Conservation (phyloP, 2,797 vertebrate species). For the Cossypha dichroa region DNA sequence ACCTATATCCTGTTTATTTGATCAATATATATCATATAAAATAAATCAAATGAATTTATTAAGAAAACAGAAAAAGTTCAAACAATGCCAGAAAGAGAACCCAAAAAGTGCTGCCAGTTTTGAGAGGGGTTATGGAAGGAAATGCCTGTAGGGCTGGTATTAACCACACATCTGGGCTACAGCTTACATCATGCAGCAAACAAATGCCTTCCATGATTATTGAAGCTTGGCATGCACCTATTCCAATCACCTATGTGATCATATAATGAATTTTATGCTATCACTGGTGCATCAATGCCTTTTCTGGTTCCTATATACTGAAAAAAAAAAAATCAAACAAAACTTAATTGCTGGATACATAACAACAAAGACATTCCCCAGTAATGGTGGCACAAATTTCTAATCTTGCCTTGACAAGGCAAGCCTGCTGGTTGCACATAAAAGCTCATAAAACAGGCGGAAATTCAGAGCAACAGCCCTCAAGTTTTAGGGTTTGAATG, state of each 20-base stretch:
- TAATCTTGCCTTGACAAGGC: background rate
- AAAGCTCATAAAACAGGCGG: background rate
- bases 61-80: background rate
- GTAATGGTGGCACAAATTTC: background rate
- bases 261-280: background rate
- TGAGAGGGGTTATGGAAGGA: background rate
- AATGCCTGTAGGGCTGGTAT: background rate
- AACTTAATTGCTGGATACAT: background rate
- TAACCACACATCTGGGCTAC: background rate
- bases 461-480: background rate
- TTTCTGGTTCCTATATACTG: background rate
- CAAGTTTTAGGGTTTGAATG: background rate
- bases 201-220: background rate
- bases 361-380: background rate
- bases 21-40: background rate
- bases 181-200: background rate
- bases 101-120: background rate
- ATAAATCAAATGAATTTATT: background rate
- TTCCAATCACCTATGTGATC: background rate
- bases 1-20: background rate
- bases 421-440: background rate
- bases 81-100: background rate
- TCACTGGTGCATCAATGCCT: background rate
- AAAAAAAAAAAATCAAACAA: background rate
- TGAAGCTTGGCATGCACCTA: background rate